phyloP scores from a whole-genome alignment of 2,797 vertebrate genomes.

The Enteromius radiatus region DNA sequence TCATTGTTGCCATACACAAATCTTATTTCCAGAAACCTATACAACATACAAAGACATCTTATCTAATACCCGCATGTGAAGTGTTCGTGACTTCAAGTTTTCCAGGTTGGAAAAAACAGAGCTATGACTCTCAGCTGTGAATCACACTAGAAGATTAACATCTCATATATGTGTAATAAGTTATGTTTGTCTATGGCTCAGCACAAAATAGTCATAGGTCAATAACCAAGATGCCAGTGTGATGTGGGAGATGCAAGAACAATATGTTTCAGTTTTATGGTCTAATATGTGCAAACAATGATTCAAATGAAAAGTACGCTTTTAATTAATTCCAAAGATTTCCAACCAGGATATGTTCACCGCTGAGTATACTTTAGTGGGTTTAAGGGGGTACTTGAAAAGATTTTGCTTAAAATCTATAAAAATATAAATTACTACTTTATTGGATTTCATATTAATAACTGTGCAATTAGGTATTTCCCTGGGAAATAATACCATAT shows the following conservation, averaged over 20 bases:
- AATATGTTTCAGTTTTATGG: neutral
- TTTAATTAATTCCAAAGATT: constrained; percentile 11
- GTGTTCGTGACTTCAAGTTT: neutral
- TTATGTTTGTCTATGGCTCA: constrained; percentile 31
- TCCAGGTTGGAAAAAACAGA: neutral
- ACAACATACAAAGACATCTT: constrained; percentile 23
- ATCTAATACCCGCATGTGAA: neutral
- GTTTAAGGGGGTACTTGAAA: neutral
- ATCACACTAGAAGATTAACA: neutral
- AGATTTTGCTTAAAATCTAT: constrained; percentile 1
- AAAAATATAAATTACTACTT: neutral
- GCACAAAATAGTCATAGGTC: constrained; percentile 27
- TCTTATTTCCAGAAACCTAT: constrained; percentile 47
- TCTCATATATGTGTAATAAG: neutral
- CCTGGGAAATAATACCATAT: no score
- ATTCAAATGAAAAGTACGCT: neutral
- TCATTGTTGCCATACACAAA: constrained; percentile 67
- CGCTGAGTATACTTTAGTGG: neutral
- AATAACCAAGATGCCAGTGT: constrained; percentile 29
- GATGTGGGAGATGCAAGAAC: neutral
- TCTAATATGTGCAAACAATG: neutral
- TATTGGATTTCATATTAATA: neutral
- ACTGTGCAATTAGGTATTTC: neutral
- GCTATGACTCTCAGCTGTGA: neutral
- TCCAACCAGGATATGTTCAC: neutral